These are phyloP conservation scores for Anthrax anthrax DNA, from an alignment of 2,888 invertebrate species.

Conservation along the genomic window DNA sequence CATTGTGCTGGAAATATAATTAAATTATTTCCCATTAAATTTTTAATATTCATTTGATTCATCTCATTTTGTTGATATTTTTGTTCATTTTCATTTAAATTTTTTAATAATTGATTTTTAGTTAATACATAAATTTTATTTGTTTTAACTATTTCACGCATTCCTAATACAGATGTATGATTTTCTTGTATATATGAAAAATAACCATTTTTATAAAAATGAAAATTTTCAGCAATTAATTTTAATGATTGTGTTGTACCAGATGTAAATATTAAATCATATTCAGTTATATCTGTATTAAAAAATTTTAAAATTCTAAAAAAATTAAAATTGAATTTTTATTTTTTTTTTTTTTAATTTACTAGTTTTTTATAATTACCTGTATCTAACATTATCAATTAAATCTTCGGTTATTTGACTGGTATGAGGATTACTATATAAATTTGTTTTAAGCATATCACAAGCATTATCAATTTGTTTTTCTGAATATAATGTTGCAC, in stretches of 20 bases:
- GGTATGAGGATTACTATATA: constrained; percentile 86
- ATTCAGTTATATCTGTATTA: constrained; percentile 62
- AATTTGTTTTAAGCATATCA: constrained; percentile 50
- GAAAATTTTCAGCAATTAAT: constrained; percentile 67
- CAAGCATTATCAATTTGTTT: constrained; percentile 51
- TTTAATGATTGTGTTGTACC: constrained; percentile 83
- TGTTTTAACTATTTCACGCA: constrained; percentile 62
- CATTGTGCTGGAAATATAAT: constrained; percentile 85
- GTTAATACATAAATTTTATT: constrained; percentile 43
- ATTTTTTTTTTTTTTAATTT: too few relatives aligned
- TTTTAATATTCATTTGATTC: neutral
- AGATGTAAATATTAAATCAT: constrained; percentile 83
- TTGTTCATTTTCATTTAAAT: constrained; percentile 15
- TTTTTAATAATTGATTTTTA: constrained; percentile 41
- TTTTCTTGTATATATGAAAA: constrained; percentile 79
- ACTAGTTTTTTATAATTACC: too few relatives aligned
- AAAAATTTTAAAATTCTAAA: constrained; percentile 70
- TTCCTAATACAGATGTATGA: constrained; percentile 90
- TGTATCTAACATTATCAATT: constrained; percentile 68
- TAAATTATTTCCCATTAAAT: constrained; percentile 39
- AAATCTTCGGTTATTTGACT: constrained; percentile 70
- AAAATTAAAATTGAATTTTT: too few relatives aligned
- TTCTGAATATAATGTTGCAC: constrained; percentile 67
- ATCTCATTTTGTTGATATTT: neutral
- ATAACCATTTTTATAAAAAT: constrained; percentile 42